Evolutionary conservation across 2,797 vertebrate genomes (phyloP), one percentile per base, ranked within the genome.

Genomic region (Macrochelys suwanniensis): DNA sequence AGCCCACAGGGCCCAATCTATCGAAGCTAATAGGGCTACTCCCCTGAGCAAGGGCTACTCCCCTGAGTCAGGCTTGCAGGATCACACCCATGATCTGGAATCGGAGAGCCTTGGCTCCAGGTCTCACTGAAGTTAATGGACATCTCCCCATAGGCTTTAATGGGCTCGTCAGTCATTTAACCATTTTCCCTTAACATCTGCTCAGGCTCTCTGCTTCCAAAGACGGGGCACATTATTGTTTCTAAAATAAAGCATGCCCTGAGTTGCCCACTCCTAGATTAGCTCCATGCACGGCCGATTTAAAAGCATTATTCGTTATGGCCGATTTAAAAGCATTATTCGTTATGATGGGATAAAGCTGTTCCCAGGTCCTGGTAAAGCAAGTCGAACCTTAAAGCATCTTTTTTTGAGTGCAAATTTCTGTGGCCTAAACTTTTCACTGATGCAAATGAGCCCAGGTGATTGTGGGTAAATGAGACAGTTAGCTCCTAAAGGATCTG

Each of bases 171-270:
- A 47, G 42, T 28, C 42, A 76, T 76, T 26, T 28, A 76, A 47
- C 93, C 96, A 96, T 94, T 96, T 97, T 95, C 96, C 96, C 87
- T 71, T n/a, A 10, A 45, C 87, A 83, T 11, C 94, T 82, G 49
- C 82, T 92, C 74, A 59, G 45, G 12, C 3, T 87, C 90, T 68
- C 83, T 11, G 42, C 53, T 90, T 85, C 21, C 1, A 2, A 21
- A 82, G 9, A 87, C 50, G 51, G 51, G 11, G 61, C 82, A 53
- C 1, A 0, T 57, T 54, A 19, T 74, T 59, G 87, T 79, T 93
- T 82, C 91, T 37, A 33, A 82, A 85, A 88, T 74, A 7, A 94
- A 80, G 86, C 28, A 15, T 45, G 42, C 71, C 25, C 33, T 11
- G 47, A 50, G 45, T 47, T 17, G 26, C 33, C n/a, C 31, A 3